phyloP scores from a whole-genome alignment of 1,140 invertebrate species.

The Protaetia brevitarsis region DNA sequence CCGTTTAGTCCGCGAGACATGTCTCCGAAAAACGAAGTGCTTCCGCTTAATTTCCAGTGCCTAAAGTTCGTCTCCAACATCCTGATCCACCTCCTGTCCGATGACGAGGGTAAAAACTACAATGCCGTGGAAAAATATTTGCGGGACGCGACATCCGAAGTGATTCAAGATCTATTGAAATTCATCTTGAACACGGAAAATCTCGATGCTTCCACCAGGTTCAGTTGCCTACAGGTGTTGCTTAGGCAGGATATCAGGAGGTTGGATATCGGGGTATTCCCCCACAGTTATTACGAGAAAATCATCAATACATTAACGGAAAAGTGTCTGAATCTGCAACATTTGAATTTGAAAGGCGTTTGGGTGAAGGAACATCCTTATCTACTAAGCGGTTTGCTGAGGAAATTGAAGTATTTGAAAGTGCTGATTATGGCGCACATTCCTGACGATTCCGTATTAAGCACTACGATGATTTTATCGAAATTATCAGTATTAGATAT shows the following conservation, averaged over 20 bases:
- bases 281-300: conserved; percentile 62
- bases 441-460: conserved; percentile 63
- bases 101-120: conserved; percentile 40
- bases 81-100: conserved; percentile 40
- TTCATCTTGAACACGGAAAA: conserved; percentile 60
- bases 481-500: conserved; percentile 60
- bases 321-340: conserved; percentile 57
- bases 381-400: conserved; percentile 58
- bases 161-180: conserved; percentile 62
- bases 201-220: conserved; percentile 61
- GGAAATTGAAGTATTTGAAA: conserved; percentile 55
- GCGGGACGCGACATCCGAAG: conserved; percentile 48
- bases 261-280: conserved; percentile 63
- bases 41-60: conserved; percentile 34
- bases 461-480: conserved; percentile 55
- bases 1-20: conserved; percentile 26
- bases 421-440: conserved; percentile 64
- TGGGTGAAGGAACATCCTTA: conserved; percentile 64
- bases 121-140: conserved; percentile 37
- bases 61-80: conserved; percentile 37
- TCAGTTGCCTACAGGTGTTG: conserved; percentile 58
- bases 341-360: conserved; percentile 65
- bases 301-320: conserved; percentile 59
- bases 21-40: conserved; percentile 42
- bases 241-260: conserved; percentile 61